phyloP scores from a whole-genome alignment of 2,888 invertebrate genomes.

The Invenusta paracnida region DNA sequence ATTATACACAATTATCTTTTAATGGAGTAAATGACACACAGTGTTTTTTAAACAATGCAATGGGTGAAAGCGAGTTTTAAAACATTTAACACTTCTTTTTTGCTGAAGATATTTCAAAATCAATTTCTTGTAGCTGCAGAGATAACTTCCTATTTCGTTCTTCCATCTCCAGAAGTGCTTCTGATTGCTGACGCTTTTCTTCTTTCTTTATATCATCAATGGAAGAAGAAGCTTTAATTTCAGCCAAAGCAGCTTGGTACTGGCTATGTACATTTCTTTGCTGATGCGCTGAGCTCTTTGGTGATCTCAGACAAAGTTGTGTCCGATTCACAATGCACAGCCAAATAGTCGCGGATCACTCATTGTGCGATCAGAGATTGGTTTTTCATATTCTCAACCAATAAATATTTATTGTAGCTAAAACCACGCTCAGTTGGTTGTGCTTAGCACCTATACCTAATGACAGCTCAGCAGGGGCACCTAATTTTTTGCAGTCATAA shows the following conservation, averaged over 20 bases:
- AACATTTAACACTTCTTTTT: background rate
- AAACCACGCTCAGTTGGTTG: background rate
- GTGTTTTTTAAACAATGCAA: background rate
- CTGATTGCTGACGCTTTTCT: background rate
- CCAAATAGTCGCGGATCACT: background rate
- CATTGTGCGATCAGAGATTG: background rate
- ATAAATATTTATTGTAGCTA: background rate
- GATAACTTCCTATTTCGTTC: background rate
- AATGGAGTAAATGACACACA: background rate
- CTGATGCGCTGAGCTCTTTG: background rate
- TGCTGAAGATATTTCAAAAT: background rate
- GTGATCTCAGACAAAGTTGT: background rate
- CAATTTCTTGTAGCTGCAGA: background rate
- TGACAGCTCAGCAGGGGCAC: background rate
- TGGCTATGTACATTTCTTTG: background rate
- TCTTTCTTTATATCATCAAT: background rate
- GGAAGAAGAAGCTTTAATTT: background rate
- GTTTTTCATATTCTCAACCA: background rate
- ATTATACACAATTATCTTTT: background rate
- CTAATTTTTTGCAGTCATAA: too few relatives aligned
- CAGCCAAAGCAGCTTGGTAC: background rate
- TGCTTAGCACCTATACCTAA: background rate
- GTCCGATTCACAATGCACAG: background rate
- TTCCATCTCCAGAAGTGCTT: background rate
- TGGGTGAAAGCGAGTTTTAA: background rate